phyloP scores from a whole-genome alignment of 2,797 vertebrate genomes.

The Thaleichthys pacificus region DNA sequence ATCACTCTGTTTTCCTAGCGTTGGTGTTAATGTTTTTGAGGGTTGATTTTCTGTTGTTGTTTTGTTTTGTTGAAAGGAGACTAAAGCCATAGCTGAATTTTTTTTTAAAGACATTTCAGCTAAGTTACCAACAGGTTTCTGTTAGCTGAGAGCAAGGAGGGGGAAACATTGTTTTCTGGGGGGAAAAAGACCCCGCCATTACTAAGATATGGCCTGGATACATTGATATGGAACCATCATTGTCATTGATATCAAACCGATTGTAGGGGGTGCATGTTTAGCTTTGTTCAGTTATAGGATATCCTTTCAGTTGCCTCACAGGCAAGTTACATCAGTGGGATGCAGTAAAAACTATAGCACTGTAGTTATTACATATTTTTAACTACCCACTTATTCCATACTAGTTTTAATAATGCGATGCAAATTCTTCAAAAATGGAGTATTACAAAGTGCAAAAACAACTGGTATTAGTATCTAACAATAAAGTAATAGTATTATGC shows the following conservation, averaged over 20 bases:
- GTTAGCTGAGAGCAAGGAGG: constrained; percentile 65
- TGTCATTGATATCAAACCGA: constrained; percentile 48
- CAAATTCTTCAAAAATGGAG: neutral
- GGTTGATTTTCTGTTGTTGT: constrained; percentile 55
- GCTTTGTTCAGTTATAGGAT: neutral
- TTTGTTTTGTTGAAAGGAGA: constrained; percentile 81
- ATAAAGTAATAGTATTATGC: neutral
- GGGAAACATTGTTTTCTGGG: constrained; percentile 10
- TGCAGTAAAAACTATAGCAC: neutral
- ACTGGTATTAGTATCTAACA: neutral
- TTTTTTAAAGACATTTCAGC: constrained; percentile 75
- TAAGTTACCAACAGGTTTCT: constrained; percentile 81
- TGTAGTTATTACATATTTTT: too few relatives aligned
- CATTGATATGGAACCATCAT: constrained; percentile 70
- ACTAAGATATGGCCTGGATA: constrained; percentile 64
- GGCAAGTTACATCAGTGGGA: neutral
- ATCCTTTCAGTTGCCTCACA: neutral
- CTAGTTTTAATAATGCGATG: neutral
- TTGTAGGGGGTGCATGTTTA: neutral
- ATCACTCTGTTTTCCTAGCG: constrained; percentile 72
- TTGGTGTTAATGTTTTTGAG: constrained; percentile 59
- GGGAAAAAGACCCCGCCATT: constrained; percentile 42
- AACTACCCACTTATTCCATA: neutral
- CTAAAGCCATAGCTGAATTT: constrained; percentile 89
- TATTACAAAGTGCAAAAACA: neutral